Conservation (phyloP, 2,888 invertebrate species). For the Caenorhabditis plicata region DNA sequence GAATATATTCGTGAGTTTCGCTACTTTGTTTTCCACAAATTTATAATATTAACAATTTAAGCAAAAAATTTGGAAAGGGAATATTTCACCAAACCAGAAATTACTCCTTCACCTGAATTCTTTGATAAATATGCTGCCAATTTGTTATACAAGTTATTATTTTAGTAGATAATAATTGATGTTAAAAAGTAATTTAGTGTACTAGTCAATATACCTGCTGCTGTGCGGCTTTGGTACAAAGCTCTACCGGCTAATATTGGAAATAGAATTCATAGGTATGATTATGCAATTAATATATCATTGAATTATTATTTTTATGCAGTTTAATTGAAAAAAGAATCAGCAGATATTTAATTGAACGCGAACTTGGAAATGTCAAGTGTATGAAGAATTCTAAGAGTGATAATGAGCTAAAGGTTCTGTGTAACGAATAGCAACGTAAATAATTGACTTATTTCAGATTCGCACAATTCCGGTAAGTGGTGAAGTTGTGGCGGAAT, state of each 20-base stretch:
- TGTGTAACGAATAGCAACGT: background rate
- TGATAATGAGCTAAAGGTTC: background rate
- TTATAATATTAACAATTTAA: slow-evolving; percentile 4
- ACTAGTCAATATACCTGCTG: slow-evolving; percentile 66
- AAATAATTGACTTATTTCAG: no score
- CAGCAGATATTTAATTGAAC: slow-evolving; percentile 44
- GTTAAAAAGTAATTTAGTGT: no score
- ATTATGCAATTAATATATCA: no score
- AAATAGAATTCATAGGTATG: no score
- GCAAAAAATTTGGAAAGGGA: slow-evolving; percentile 11
- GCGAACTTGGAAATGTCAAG: slow-evolving; percentile 65
- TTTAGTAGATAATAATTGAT: no score
- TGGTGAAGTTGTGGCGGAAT: slow-evolving; percentile 79
- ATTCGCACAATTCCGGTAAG: slow-evolving; percentile 40
- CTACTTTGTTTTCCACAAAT: background rate
- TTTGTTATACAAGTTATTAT: no score
- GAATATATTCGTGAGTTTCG: background rate
- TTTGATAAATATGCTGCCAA: slow-evolving; percentile 14
- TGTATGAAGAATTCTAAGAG: slow-evolving; percentile 16
- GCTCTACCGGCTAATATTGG: slow-evolving; percentile 65
- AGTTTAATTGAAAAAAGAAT: slow-evolving; percentile 14
- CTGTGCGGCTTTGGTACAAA: slow-evolving; percentile 68
- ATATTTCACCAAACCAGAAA: slow-evolving; percentile 9
- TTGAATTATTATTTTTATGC: no score
- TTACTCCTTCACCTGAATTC: background rate